Conservation (phyloP, 2,113 vertebrate genomes). For the Nothoprocta perdicaria region DNA sequence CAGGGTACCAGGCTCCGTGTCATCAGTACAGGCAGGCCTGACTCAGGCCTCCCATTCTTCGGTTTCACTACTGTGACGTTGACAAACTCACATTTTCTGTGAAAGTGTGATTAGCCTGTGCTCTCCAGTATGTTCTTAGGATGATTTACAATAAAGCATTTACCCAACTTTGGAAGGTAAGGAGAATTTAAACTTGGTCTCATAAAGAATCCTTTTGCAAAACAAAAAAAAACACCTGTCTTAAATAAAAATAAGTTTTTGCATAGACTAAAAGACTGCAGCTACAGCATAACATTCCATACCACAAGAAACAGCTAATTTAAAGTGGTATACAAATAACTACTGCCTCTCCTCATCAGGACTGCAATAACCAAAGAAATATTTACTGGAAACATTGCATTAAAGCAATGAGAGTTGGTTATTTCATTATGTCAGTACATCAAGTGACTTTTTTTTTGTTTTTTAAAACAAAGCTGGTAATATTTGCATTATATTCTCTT, state of each 20-base stretch:
- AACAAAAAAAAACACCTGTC: neutral
- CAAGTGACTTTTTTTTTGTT: neutral
- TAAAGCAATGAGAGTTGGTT: neutral
- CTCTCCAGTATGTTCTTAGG: neutral
- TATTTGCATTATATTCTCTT: neutral
- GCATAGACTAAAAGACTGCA: constrained; percentile 70
- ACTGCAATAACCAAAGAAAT: constrained; percentile 1
- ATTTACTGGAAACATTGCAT: neutral
- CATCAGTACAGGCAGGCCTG: accelerated
- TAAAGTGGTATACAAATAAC: neutral
- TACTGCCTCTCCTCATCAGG: neutral
- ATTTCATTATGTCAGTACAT: neutral
- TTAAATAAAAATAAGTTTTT: constrained; percentile 57
- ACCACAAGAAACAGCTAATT: constrained; percentile 7
- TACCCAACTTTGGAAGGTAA: neutral
- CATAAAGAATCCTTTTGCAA: neutral
- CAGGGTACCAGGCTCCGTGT: neutral
- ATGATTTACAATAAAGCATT: neutral
- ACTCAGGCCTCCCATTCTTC: neutral
- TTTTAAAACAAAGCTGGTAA: neutral
- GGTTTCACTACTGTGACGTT: neutral
- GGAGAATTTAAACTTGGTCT: neutral
- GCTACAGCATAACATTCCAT: constrained; percentile 16
- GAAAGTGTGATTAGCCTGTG: neutral
- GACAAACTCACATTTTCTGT: neutral